These are phyloP conservation scores for Poicephalus meyeri DNA, from an alignment of 2,113 vertebrate genomes.

Conservation along the genomic window DNA sequence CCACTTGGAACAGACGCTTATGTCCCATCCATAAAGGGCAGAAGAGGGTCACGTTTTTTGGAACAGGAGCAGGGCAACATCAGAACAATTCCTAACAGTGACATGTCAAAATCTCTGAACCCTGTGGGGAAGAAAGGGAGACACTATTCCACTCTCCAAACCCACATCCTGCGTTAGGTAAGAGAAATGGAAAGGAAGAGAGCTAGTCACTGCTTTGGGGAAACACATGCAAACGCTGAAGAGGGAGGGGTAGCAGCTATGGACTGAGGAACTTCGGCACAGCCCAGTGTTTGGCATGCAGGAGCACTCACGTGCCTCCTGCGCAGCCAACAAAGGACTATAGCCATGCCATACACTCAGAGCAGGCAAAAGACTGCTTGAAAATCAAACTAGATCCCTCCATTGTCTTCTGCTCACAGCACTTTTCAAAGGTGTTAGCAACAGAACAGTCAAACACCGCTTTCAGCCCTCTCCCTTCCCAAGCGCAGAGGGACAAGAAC, in stretches of 20 bases:
- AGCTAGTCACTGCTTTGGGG: rapidly evolving
- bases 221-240: rapidly evolving
- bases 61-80: not conserved
- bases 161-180: not conserved
- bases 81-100: not conserved
- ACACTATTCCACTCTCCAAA: not conserved
- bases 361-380: not conserved
- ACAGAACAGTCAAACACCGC: not conserved
- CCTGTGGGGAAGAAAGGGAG: not conserved
- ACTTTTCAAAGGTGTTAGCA: not conserved
- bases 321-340: not conserved
- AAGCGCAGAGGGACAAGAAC: not conserved
- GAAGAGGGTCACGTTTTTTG: not conserved
- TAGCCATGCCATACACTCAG: not conserved
- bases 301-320: not conserved
- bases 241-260: not conserved
- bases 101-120: not conserved
- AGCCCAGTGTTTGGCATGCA: rapidly evolving
- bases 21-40: not conserved
- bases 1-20: not conserved
- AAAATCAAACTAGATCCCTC: not conserved
- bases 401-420: not conserved
- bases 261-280: not conserved
- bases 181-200: not conserved
- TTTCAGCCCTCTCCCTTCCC: not conserved